A percentile compares a stretch with the other conserved stretches of the same genome.
Evolutionary conservation across 2,888 invertebrate species (phyloP).

Genomic region (Malachius bipustulatus): DNA sequence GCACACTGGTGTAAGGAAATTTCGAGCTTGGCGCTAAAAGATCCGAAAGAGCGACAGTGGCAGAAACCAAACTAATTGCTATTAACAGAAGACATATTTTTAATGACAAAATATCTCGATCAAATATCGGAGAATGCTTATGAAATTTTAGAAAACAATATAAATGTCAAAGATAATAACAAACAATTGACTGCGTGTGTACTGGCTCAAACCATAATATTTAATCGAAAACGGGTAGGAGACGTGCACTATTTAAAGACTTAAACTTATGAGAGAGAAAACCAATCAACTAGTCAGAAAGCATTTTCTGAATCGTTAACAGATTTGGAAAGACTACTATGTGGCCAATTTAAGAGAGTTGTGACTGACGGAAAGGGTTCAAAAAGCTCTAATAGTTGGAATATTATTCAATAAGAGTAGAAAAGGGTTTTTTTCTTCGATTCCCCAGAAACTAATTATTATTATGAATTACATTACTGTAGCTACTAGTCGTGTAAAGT

Average conservation of each 20-base stretch:
- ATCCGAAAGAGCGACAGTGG: conserved; percentile 14
- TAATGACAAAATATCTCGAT: background rate
- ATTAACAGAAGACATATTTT: conserved; percentile 11
- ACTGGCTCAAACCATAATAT: conserved; percentile 16
- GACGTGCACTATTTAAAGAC: conserved; percentile 8
- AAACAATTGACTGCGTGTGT: conserved; percentile 19
- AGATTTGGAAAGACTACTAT: conserved; percentile 10
- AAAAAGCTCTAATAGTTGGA: too few species aligned
- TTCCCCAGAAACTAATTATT: too few species aligned
- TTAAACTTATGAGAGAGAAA: background rate
- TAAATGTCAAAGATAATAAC: conserved; percentile 2
- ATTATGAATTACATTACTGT: too few species aligned
- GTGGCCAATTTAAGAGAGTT: conserved; percentile 16
- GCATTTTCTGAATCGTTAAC: conserved; percentile 10
- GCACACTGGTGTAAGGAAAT: conserved; percentile 17
- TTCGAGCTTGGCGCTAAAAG: conserved; percentile 16
- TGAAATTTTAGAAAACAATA: background rate
- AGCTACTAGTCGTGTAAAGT: too few species aligned
- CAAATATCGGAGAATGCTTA: background rate
- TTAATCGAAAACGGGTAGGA: conserved; percentile 19
- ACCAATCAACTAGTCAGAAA: conserved; percentile 6
- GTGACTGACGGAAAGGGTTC: conserved; percentile 17
- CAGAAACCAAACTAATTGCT: conserved; percentile 10
- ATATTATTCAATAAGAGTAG: too few species aligned
- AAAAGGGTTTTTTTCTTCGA: too few species aligned